Evolutionary conservation across 1,140 invertebrate species (phyloP).

Genomic region (Ostrea denselamellosa): DNA sequence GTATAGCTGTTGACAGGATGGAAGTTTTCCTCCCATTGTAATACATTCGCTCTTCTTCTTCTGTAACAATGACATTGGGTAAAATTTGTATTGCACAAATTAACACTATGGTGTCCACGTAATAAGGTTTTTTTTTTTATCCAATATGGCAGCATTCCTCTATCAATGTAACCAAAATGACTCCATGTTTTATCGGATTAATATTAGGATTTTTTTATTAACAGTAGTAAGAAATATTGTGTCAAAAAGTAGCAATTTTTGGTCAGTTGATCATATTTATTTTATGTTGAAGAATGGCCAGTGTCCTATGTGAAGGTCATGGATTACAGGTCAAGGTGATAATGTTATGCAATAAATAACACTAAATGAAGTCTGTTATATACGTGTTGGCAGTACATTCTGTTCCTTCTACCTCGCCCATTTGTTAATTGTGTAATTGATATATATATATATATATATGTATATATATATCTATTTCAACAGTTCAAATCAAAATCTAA

Average conservation of each 20-base stretch:
- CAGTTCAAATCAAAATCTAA: slow-evolving; percentile 31
- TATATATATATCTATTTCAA: slow-evolving; percentile 20
- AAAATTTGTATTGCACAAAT: slow-evolving; percentile 9
- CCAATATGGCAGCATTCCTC: slow-evolving; percentile 1
- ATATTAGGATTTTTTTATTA: not conserved
- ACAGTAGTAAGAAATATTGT: not conserved
- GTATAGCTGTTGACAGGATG: not conserved
- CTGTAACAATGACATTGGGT: not conserved
- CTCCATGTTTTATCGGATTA: not conserved
- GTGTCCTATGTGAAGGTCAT: not conserved
- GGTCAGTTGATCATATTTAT: not conserved
- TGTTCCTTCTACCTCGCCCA: slow-evolving; percentile 4
- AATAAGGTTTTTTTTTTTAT: not conserved
- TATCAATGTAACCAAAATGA: slow-evolving; percentile 6
- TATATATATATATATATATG: slow-evolving; percentile 12
- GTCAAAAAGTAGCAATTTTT: not conserved
- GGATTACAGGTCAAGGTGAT: not conserved
- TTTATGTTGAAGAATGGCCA: not conserved
- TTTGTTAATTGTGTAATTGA: slow-evolving; percentile 28
- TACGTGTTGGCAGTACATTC: slow-evolving; percentile 18
- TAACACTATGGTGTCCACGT: not conserved
- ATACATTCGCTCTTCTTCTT: not conserved
- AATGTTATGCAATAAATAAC: slow-evolving; percentile 19
- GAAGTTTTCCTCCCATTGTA: not conserved
- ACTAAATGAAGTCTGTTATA: not conserved